Evolutionary conservation across 2,113 vertebrate genomes (phyloP).

Genomic region (Serranochromis macrocephalus): DNA sequence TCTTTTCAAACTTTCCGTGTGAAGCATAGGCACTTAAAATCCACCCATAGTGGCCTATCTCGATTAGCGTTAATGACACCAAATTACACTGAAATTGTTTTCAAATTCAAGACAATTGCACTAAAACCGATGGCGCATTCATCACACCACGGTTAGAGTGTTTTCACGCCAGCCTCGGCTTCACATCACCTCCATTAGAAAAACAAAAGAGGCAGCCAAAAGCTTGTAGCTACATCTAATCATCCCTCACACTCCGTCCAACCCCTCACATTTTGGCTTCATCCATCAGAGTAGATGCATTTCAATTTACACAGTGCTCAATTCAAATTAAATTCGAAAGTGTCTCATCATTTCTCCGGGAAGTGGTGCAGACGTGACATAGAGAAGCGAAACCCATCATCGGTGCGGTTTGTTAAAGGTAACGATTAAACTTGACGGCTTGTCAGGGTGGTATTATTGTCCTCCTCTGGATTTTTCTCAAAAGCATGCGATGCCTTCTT

Average conservation of each 20-base stretch:
- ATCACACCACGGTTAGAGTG: neutral
- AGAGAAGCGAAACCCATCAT: neutral
- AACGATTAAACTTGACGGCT: neutral
- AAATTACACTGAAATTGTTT: neutral
- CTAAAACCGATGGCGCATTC: neutral
- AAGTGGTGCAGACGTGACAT: neutral
- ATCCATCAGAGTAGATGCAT: neutral
- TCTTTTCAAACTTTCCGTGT: neutral
- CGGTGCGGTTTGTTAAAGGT: neutral
- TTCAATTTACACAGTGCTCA: slow-evolving; percentile 11
- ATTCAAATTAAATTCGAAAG: neutral
- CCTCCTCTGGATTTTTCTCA: neutral
- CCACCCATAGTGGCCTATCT: neutral
- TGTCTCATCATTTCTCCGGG: neutral
- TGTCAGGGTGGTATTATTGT: neutral
- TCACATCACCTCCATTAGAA: neutral
- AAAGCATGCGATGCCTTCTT: neutral
- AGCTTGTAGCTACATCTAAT: slow-evolving; percentile 7
- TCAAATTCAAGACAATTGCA: neutral
- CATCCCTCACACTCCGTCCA: neutral
- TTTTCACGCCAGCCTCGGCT: neutral
- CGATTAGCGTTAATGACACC: neutral
- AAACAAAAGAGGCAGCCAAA: neutral
- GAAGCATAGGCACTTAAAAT: neutral
- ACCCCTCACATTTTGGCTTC: neutral